These are phyloP conservation scores for Dascillus cervinus DNA, from an alignment of 2,888 invertebrate genomes.

Conservation along the genomic window DNA sequence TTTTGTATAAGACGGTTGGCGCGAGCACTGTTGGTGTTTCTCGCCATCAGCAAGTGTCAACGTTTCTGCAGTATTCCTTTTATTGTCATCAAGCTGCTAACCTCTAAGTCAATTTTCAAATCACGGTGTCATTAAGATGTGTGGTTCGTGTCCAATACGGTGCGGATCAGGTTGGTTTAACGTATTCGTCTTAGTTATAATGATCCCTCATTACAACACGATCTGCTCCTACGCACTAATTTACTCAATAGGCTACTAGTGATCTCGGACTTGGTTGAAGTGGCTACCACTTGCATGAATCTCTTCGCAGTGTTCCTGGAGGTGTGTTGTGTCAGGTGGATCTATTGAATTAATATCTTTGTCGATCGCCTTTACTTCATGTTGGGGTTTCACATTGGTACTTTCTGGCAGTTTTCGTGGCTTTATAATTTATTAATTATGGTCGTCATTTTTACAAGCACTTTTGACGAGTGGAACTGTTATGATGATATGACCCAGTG, in stretches of 20 bases:
- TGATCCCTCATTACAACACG: conserved; percentile 7
- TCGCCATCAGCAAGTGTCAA: neutral
- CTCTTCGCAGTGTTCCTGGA: conserved; percentile 4
- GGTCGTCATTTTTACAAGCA: conserved; percentile 2
- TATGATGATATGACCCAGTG: neutral
- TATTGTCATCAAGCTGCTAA: conserved; percentile 8
- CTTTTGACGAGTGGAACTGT: neutral
- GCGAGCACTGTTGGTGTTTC: conserved; percentile 6
- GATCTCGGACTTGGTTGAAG: conserved; percentile 1
- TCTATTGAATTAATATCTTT: conserved; percentile 15
- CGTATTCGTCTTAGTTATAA: conserved; percentile 5
- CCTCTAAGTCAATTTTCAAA: conserved; percentile 13
- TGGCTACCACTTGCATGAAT: conserved; percentile 1
- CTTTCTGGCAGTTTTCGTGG: conserved; percentile 13
- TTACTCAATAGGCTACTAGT: conserved; percentile 4
- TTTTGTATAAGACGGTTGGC: conserved; percentile 6
- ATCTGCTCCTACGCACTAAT: conserved; percentile 8
- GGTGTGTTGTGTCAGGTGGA: conserved; percentile 4
- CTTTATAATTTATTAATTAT: conserved; percentile 6
- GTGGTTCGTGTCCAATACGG: conserved; percentile 13
- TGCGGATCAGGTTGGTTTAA: conserved; percentile 10
- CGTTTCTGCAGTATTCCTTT: conserved; percentile 1
- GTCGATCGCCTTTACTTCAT: too few species aligned
- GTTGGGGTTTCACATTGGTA: conserved; percentile 9
- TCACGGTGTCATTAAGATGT: conserved; percentile 7